phyloP scores from a whole-genome alignment of 1,140 invertebrate genomes.

The Bursaphelenchus mucronatus region DNA sequence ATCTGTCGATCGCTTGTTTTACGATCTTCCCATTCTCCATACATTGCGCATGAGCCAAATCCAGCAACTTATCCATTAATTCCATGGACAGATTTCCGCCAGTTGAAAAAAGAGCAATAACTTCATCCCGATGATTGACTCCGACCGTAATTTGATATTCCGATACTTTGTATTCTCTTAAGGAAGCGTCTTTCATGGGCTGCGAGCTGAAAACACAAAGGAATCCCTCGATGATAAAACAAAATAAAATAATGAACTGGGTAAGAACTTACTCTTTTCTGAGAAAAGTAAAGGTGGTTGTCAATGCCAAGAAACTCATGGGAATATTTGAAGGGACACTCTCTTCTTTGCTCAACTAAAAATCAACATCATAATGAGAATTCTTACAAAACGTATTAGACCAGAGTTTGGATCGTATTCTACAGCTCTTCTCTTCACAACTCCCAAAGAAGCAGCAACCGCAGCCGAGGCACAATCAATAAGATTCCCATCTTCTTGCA shows the following conservation, averaged over 20 bases:
- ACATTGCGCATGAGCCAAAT: conserved; percentile 10
- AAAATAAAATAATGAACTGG: conserved; percentile 7
- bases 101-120: conserved; percentile 16
- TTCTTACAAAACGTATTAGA: conserved; percentile 13
- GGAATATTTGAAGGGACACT: conserved; percentile 14
- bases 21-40: conserved; percentile 9
- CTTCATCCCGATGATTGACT: conserved; percentile 16
- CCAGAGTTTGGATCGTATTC: conserved; percentile 17
- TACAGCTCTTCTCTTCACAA: conserved; percentile 18
- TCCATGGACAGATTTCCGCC: conserved; percentile 10
- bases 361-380: background rate
- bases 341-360: conserved; percentile 20
- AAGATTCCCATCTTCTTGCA: conserved; percentile 19
- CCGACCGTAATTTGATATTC: conserved; percentile 13
- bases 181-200: conserved; percentile 13
- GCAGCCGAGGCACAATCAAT: conserved; percentile 17
- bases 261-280: conserved; percentile 9
- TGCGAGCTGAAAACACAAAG: background rate
- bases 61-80: conserved; percentile 14
- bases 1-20: conserved; percentile 4
- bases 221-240: background rate
- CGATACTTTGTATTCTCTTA: conserved; percentile 18
- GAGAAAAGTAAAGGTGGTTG: conserved; percentile 14
- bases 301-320: conserved; percentile 19
- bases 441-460: conserved; percentile 10